A percentile compares a stretch with the other conserved stretches of the same genome.
Conservation (phyloP, 2,888 invertebrate species). For the Acrobasis repandana region DNA sequence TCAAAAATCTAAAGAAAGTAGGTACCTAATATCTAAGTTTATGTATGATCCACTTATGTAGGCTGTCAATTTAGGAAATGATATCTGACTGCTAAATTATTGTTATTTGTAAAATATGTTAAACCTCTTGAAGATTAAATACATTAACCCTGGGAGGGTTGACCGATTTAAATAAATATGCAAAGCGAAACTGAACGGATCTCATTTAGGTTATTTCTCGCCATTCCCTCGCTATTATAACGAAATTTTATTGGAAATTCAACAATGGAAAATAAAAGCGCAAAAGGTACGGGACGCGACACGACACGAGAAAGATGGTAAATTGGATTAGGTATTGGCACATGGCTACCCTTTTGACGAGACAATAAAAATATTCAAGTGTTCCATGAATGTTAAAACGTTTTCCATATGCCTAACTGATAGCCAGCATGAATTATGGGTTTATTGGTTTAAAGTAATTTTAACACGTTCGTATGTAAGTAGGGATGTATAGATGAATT, state of each 20-base stretch:
- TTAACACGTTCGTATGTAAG: too few species aligned
- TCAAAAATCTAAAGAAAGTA: too few species aligned
- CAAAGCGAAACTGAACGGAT: conserved; percentile 28
- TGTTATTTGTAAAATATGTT: conserved; percentile 24
- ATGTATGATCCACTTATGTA: background rate
- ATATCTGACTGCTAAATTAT: background rate
- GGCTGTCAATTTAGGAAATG: background rate
- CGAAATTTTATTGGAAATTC: conserved; percentile 23
- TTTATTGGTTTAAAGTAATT: background rate
- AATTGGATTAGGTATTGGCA: conserved; percentile 23
- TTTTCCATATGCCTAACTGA: background rate
- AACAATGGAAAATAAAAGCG: conserved; percentile 24
- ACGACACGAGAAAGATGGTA: conserved; percentile 13
- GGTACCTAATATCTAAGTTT: too few species aligned
- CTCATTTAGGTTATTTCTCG: conserved; percentile 9
- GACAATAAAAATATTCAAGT: conserved; percentile 1
- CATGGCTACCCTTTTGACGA: background rate
- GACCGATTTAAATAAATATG: conserved; percentile 29
- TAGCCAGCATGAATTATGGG: background rate
- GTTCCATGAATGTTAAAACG: background rate
- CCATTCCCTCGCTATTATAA: conserved; percentile 13
- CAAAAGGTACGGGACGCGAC: conserved; percentile 17
- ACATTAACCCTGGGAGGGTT: conserved; percentile 25
- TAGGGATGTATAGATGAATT: too few species aligned
- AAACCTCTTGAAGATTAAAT: conserved; percentile 25